phyloP scores from a whole-genome alignment of 2,797 vertebrate genomes.

The Novumbra hubbsi region DNA sequence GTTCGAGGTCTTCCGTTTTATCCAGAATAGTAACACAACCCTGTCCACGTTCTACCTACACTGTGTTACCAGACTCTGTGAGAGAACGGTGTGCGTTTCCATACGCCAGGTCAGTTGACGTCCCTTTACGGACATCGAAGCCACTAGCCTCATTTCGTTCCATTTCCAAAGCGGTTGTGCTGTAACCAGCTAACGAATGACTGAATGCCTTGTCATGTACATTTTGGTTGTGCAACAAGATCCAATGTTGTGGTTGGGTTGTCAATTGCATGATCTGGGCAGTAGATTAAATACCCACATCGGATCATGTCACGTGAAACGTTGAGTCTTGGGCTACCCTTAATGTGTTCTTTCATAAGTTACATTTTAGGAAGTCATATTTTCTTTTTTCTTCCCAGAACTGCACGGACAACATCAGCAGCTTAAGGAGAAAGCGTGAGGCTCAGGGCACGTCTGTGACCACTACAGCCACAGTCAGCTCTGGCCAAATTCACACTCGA shows the following conservation, averaged over 20 bases:
- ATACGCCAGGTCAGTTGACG: constrained; percentile 55
- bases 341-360: no score
- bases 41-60: constrained; percentile 70
- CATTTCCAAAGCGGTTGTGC: background rate
- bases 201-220: background rate
- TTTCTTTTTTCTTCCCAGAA: constrained; percentile 47
- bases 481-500: constrained; percentile 55
- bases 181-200: background rate
- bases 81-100: constrained; percentile 48
- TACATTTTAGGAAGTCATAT: no score
- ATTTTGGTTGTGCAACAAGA: no score
- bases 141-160: background rate
- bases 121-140: background rate
- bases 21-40: constrained; percentile 33
- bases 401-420: constrained; percentile 36
- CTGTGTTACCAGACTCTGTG: constrained; percentile 71
- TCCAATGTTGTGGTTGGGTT: no score
- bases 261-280: background rate
- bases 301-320: background rate
- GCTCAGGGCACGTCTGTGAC: constrained; percentile 53
- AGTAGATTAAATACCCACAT: no score
- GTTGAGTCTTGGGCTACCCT: no score
- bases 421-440: constrained; percentile 40
- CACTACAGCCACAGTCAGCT: constrained; percentile 62
- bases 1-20: constrained; percentile 72